Percentiles rank a stretch among this genome's conserved stretches.
phyloP scores from a whole-genome alignment of 2,797 vertebrate genomes.

The Characodon lateralis region DNA sequence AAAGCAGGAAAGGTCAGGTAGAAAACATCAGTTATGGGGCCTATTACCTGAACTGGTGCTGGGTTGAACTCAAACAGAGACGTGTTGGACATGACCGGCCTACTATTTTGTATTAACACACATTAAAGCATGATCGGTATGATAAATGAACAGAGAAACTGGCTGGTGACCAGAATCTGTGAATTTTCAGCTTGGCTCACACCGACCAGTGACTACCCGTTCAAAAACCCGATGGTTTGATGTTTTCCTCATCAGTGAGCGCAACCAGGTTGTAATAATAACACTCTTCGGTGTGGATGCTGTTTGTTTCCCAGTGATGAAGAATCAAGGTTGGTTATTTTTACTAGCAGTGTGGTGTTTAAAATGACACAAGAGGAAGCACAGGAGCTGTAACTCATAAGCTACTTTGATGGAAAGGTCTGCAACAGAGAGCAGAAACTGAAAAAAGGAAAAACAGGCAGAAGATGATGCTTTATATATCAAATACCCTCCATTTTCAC shows the following conservation, averaged over 20 bases:
- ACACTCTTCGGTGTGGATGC: not conserved
- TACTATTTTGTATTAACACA: not conserved
- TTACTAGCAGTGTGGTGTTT: not conserved
- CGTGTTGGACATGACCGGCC: not conserved
- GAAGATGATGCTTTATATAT: too few relatives aligned
- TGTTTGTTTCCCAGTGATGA: not conserved
- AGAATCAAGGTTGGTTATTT: not conserved
- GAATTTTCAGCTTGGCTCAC: not conserved
- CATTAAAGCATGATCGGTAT: not conserved
- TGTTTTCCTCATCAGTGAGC: not conserved
- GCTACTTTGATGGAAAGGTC: too few relatives aligned
- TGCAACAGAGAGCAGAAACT: too few relatives aligned
- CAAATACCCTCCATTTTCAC: too few relatives aligned
- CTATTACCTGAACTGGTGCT: too few relatives aligned
- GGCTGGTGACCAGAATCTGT: not conserved
- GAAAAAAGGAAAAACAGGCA: too few relatives aligned
- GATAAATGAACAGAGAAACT: not conserved
- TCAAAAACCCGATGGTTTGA: not conserved
- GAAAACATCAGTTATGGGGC: too few relatives aligned
- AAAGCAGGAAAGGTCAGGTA: too few relatives aligned
- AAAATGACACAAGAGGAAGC: not conserved
- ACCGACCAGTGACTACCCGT: not conserved
- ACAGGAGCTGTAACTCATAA: not conserved
- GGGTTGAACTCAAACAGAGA: too few relatives aligned
- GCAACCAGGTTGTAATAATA: not conserved